Evolutionary conservation across 2,888 invertebrate species (phyloP).

Genomic region (Lumbricus terrestris): DNA sequence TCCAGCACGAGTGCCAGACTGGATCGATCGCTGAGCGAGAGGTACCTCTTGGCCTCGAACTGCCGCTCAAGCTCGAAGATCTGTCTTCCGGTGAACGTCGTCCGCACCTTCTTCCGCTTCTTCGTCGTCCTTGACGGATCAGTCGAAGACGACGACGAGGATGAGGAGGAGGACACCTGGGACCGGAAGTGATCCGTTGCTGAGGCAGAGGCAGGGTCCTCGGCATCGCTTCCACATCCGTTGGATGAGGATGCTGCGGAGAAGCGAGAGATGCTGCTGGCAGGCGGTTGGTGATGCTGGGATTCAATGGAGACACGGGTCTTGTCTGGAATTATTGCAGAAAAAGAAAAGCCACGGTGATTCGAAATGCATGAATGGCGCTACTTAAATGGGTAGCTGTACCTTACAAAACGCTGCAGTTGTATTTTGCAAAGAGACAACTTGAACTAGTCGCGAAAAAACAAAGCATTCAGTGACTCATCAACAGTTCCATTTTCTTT

Average conservation of each 20-base stretch:
- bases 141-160: not conserved
- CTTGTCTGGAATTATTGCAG: not conserved
- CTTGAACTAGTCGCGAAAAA: too few species aligned
- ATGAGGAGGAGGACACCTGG: not conserved
- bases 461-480: too few species aligned
- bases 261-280: not conserved
- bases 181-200: not conserved
- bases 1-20: constrained; percentile 90
- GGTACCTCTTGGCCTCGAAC: constrained; percentile 92
- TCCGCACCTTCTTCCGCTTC: constrained; percentile 74
- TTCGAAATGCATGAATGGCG: not conserved
- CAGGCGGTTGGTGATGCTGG: not conserved
- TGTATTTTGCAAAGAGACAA: too few species aligned
- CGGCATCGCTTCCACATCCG: not conserved
- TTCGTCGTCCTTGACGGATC: constrained; percentile 16
- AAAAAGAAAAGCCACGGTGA: not conserved
- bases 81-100: constrained; percentile 91
- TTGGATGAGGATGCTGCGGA: not conserved
- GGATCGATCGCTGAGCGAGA: constrained; percentile 87
- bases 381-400: too few species aligned
- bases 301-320: not conserved
- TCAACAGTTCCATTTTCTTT: too few species aligned
- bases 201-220: not conserved
- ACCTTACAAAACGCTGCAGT: too few species aligned
- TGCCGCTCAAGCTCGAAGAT: constrained; percentile 94